Evolutionary conservation across 2,797 vertebrate species (phyloP).

Genomic region (Micropoecilia bifurca): DNA sequence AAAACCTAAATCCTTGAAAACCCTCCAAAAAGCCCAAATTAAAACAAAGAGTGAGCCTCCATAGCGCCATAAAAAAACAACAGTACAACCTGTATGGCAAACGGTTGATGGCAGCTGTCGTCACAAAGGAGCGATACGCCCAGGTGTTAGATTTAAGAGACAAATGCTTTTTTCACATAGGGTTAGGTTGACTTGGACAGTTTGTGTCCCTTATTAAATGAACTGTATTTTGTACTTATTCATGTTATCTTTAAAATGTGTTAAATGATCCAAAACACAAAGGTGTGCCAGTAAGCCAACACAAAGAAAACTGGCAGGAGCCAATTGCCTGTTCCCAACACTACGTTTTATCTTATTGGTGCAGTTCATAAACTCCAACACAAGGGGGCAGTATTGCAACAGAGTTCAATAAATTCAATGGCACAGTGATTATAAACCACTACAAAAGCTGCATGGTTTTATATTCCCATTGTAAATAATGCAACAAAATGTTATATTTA

Average conservation of each 20-base stretch:
- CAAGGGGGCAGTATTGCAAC: slow-evolving; percentile 70
- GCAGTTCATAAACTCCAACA: slow-evolving; percentile 46
- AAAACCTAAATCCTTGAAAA: no score
- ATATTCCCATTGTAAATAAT: slow-evolving; percentile 20
- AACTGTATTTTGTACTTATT: neutral
- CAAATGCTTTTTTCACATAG: neutral
- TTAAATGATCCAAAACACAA: neutral
- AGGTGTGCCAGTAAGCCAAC: neutral
- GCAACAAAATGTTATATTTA: slow-evolving; percentile 18
- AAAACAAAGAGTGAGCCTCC: neutral
- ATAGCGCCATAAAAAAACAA: neutral
- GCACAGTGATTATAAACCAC: slow-evolving; percentile 29
- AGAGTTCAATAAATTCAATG: slow-evolving; percentile 1
- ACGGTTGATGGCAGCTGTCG: neutral
- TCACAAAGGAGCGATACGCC: neutral
- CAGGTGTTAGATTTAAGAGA: neutral
- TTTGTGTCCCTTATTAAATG: neutral
- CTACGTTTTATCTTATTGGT: neutral
- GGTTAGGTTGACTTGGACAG: neutral
- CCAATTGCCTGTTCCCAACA: neutral
- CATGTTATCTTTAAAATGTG: neutral
- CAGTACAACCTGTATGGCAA: neutral
- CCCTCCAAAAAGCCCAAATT: neutral
- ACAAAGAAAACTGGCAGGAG: neutral
- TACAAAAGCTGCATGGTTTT: slow-evolving; percentile 19